phyloP scores from a whole-genome alignment of 2,113 vertebrate species.

The Capreolus pygargus region DNA sequence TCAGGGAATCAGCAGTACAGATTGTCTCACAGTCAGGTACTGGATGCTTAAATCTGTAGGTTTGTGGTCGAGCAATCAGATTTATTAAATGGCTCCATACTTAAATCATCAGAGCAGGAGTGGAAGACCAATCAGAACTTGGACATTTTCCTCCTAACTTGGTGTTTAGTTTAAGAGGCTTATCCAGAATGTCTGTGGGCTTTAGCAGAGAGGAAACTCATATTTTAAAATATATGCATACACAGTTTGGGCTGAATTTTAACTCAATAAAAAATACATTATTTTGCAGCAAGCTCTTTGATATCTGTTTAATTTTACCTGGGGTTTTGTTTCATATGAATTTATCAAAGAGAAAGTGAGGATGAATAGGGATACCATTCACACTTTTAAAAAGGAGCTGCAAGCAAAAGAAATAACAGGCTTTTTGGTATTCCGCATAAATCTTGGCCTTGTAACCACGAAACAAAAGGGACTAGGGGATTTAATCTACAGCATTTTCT shows the following conservation, averaged over 20 bases:
- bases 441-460: background rate
- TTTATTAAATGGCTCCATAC: background rate
- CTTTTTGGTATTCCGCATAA: background rate
- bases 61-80: background rate
- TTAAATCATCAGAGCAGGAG: background rate
- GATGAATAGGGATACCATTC: background rate
- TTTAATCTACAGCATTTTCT: background rate
- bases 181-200: background rate
- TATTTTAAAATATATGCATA: slow-evolving; percentile 14
- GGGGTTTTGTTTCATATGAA: slow-evolving; percentile 27
- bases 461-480: background rate
- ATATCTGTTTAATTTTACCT: slow-evolving; percentile 28
- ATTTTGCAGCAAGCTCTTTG: background rate
- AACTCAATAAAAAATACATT: background rate
- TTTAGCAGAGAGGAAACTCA: slow-evolving; percentile 1
- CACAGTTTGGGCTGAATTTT: slow-evolving; percentile 6
- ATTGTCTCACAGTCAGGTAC: background rate
- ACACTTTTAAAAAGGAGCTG: background rate
- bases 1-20: background rate
- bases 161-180: background rate
- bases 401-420: background rate
- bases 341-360: slow-evolving; percentile 13
- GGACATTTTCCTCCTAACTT: background rate
- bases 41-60: background rate
- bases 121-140: background rate